phyloP scores from a whole-genome alignment of 2,888 invertebrate species.

The Malachius bipustulatus region DNA sequence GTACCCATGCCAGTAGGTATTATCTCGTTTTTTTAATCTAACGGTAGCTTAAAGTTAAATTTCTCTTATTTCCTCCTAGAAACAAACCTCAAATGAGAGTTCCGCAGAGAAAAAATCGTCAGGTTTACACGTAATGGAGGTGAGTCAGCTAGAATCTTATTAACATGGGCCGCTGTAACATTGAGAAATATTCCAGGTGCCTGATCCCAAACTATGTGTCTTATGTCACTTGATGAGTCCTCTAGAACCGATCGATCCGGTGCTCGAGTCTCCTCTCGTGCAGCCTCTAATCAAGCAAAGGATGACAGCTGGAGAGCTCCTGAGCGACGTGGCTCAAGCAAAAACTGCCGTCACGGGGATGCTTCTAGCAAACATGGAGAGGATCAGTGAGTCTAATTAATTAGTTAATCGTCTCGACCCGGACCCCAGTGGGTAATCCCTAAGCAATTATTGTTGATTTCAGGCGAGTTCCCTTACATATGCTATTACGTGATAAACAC shows the following conservation, averaged over 20 bases:
- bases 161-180: too few species aligned
- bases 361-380: conserved; percentile 82
- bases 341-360: conserved; percentile 70
- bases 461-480: conserved; percentile 86
- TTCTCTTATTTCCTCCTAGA: conserved; percentile 23
- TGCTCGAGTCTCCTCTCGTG: conserved; percentile 71
- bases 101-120: conserved; percentile 29
- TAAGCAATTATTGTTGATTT: conserved; percentile 25
- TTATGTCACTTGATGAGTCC: conserved; percentile 84
- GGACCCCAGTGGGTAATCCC: too few species aligned
- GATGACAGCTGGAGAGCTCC: conserved; percentile 62
- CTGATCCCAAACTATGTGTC: conserved; percentile 81
- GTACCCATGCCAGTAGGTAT: conserved; percentile 57
- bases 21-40: conserved; percentile 13
- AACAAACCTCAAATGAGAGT: conserved; percentile 28
- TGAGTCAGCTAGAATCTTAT: conserved; percentile 14
- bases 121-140: conserved; percentile 35
- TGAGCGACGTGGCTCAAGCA: conserved; percentile 63
- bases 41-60: too few species aligned
- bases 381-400: conserved; percentile 53
- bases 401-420: too few species aligned
- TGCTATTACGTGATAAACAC: conserved; percentile 84
- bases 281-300: conserved; percentile 70
- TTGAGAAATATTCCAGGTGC: conserved; percentile 41
- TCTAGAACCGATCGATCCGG: conserved; percentile 72